These are phyloP conservation scores for Drosophila ambigua DNA, from an alignment of 1,140 invertebrate genomes.

Conservation along the genomic window DNA sequence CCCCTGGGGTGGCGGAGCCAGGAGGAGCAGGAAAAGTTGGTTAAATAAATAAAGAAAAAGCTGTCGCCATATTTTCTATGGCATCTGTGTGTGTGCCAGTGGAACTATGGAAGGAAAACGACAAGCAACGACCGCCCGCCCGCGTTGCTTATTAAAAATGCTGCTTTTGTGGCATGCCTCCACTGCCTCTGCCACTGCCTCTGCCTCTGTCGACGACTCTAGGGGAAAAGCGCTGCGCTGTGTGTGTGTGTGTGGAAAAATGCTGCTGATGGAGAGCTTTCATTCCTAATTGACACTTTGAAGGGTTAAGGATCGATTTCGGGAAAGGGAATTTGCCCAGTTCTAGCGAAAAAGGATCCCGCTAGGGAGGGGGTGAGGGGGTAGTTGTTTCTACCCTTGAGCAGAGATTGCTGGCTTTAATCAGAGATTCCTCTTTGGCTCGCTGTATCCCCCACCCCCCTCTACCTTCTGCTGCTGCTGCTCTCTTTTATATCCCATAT, in stretches of 20 bases:
- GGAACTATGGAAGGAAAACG: neutral
- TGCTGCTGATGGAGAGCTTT: neutral
- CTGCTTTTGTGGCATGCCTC: conserved; percentile 7
- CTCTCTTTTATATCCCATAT: neutral
- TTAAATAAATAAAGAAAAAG: conserved; percentile 50
- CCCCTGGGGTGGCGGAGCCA: conserved; percentile 9
- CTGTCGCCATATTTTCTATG: conserved; percentile 56
- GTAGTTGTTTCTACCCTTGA: neutral
- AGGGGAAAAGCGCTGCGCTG: neutral
- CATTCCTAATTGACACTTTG: conserved; percentile 39
- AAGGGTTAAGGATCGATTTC: neutral
- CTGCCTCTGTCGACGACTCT: too few relatives aligned
- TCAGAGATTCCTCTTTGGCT: neutral
- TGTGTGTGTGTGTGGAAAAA: too few relatives aligned
- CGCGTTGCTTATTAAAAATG: conserved; percentile 39
- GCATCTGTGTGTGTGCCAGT: conserved; percentile 22
- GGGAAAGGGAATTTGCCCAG: too few relatives aligned
- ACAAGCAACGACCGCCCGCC: neutral
- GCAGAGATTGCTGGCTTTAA: neutral
- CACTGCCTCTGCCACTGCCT: conserved; percentile 5
- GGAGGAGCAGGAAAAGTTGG: conserved; percentile 14
- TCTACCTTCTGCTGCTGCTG: neutral
- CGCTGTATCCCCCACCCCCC: neutral
- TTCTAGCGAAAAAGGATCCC: too few relatives aligned
- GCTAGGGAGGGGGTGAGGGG: neutral